Conservation (phyloP, 2,113 vertebrate genomes). For the Bothrops jararaca region DNA sequence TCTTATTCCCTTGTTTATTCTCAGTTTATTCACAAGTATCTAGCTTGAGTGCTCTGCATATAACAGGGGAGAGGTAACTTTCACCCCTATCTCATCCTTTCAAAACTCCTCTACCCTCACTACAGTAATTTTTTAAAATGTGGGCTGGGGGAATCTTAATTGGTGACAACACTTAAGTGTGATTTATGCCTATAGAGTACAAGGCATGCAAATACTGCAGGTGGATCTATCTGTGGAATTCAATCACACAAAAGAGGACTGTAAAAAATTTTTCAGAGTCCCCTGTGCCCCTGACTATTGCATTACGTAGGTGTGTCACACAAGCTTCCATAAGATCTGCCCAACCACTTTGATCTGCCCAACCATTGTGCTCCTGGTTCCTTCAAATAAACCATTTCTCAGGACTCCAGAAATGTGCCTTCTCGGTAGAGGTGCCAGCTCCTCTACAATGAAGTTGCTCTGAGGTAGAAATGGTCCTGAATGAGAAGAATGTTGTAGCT, state of each 20-base stretch:
- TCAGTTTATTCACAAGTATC: background rate
- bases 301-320: background rate
- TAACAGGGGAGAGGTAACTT: background rate
- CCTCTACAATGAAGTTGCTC: too few relatives aligned
- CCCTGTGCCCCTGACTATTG: background rate
- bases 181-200: background rate
- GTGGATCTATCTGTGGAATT: background rate
- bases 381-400: too few relatives aligned
- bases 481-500: too few relatives aligned
- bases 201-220: background rate
- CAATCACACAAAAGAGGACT: background rate
- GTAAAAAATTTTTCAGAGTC: background rate
- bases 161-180: background rate
- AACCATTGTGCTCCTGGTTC: too few relatives aligned
- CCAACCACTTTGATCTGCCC: too few relatives aligned
- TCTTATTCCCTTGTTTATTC: background rate
- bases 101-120: background rate
- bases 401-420: too few relatives aligned
- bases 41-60: background rate
- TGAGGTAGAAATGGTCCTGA: too few relatives aligned
- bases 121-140: background rate
- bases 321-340: too few relatives aligned
- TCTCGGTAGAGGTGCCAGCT: too few relatives aligned
- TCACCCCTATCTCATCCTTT: background rate
- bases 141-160: background rate